Evolutionary conservation across 2,797 vertebrate genomes (phyloP).

Genomic region (Crax fasciolata): DNA sequence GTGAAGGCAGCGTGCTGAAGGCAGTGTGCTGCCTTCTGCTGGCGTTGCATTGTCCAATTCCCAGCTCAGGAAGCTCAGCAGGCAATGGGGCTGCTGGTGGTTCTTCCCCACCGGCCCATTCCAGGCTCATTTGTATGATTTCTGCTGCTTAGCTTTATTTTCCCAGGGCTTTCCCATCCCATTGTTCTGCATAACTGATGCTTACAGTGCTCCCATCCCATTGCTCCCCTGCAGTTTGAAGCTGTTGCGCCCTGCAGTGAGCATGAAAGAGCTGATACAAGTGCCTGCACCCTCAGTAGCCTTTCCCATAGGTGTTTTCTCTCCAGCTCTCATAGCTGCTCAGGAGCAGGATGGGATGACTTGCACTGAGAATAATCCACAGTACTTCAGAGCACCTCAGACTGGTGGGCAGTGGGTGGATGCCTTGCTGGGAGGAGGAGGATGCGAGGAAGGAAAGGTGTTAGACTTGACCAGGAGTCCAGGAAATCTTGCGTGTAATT

Average conservation of each 20-base stretch:
- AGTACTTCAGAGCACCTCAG: neutral
- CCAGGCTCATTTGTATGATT: neutral
- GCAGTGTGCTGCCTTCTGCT: neutral
- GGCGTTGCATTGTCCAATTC: neutral
- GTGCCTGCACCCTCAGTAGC: neutral
- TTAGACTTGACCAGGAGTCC: neutral
- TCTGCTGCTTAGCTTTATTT: neutral
- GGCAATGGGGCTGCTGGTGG: neutral
- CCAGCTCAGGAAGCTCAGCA: neutral
- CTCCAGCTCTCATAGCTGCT: neutral
- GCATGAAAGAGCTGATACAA: neutral
- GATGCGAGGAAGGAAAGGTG: neutral
- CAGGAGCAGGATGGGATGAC: neutral
- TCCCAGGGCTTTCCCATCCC: neutral
- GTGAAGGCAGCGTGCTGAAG: neutral
- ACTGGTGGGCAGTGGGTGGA: neutral
- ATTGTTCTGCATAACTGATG: neutral
- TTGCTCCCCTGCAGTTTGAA: neutral
- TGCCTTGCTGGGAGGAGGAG: neutral
- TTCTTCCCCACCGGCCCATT: neutral
- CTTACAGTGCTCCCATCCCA: neutral
- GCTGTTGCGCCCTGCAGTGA: neutral
- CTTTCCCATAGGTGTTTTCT: neutral
- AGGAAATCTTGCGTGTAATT: neutral
- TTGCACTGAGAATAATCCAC: fast-evolving